Evolutionary conservation across 2,888 invertebrate genomes (phyloP).

Genomic region (Blera fallax): DNA sequence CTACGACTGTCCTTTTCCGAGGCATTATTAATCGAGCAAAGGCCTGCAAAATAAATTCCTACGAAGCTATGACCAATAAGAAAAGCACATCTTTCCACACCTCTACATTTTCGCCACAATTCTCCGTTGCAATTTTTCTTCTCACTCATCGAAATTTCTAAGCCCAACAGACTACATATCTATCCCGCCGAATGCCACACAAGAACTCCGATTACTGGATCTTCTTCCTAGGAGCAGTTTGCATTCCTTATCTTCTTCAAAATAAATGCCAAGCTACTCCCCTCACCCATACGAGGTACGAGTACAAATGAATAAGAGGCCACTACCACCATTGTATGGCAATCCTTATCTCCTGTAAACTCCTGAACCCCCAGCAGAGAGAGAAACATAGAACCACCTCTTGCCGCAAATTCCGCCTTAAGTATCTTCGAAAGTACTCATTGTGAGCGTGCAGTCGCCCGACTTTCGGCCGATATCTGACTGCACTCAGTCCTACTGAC

Average conservation of each 20-base stretch:
- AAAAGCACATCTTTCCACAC: too few species aligned
- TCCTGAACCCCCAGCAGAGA: slow-evolving; percentile 33
- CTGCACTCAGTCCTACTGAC: slow-evolving; percentile 47
- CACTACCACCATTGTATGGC: slow-evolving; percentile 55
- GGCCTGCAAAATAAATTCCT: too few species aligned
- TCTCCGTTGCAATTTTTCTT: too few species aligned
- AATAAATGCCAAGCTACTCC: slow-evolving; percentile 30
- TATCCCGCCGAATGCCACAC: slow-evolving; percentile 50
- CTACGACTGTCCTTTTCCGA: too few species aligned
- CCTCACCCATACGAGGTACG: slow-evolving; percentile 30
- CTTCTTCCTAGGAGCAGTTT: slow-evolving; percentile 66
- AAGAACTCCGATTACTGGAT: slow-evolving; percentile 46
- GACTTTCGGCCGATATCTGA: slow-evolving; percentile 25
- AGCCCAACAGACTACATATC: not conserved
- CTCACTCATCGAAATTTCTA: not conserved
- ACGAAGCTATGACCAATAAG: too few species aligned
- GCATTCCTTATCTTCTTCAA: slow-evolving; percentile 59
- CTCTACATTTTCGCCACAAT: too few species aligned
- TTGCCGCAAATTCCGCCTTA: slow-evolving; percentile 48
- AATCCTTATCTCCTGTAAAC: slow-evolving; percentile 50
- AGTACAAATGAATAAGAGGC: slow-evolving; percentile 50
- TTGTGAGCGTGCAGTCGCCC: slow-evolving; percentile 31
- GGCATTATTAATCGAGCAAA: too few species aligned
- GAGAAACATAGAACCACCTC: slow-evolving; percentile 42
- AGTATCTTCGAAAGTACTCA: slow-evolving; percentile 58